A percentile compares a stretch with the other conserved stretches of the same genome.
Evolutionary conservation across 1,140 invertebrate genomes (phyloP).

Genomic region (Agraylea sexmaculata): DNA sequence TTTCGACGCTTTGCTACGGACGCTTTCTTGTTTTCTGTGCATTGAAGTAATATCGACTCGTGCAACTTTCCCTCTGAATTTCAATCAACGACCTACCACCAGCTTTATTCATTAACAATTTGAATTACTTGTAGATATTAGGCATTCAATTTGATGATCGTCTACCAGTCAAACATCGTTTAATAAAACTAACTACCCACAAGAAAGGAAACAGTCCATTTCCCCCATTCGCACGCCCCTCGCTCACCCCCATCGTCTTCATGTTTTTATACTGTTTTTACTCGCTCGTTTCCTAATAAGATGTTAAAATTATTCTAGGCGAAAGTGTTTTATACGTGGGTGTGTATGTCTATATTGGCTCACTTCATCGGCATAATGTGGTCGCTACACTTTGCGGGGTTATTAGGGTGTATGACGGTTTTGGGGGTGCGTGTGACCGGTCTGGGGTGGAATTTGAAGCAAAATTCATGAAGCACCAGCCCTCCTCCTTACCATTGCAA

Average conservation of each 20-base stretch:
- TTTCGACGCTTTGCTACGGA: too few species aligned
- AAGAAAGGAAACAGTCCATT: too few species aligned
- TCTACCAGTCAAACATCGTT: too few species aligned
- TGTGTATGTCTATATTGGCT: slow-evolving; percentile 39
- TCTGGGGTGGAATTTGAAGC: slow-evolving; percentile 29
- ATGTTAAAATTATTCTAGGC: slow-evolving; percentile 21
- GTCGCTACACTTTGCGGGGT: not conserved
- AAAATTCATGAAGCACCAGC: slow-evolving; percentile 29
- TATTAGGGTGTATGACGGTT: not conserved
- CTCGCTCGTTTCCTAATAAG: slow-evolving; percentile 13
- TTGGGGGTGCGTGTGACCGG: slow-evolving; percentile 7
- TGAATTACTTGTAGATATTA: too few species aligned
- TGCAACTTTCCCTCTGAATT: too few species aligned
- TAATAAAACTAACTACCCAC: too few species aligned
- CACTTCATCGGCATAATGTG: slow-evolving; percentile 19
- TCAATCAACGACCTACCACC: too few species aligned
- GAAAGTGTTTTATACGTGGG: slow-evolving; percentile 30
- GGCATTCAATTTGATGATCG: too few species aligned
- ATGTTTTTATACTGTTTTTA: slow-evolving; percentile 2
- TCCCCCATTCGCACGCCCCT: too few species aligned
- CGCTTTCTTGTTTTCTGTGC: too few species aligned
- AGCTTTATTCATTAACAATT: too few species aligned
- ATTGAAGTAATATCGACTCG: too few species aligned
- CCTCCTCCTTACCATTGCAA: slow-evolving; percentile 43
- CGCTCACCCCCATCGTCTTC: not conserved